Conservation (phyloP, 1,140 invertebrate species). For the Goniozus legneri region DNA sequence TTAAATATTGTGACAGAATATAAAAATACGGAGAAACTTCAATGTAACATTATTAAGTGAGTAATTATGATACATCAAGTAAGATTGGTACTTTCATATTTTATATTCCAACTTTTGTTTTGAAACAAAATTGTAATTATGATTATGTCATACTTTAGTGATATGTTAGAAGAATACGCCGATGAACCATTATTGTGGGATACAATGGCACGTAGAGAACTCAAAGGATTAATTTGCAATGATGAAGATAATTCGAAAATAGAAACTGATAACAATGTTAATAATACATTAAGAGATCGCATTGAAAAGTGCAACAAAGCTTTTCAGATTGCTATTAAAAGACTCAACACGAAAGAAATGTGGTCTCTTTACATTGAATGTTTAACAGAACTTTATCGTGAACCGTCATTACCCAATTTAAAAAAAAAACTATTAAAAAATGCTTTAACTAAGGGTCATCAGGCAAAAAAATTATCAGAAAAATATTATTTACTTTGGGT, state of each 20-base stretch:
- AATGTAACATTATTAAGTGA: conserved; percentile 54
- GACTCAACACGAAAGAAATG: conserved; percentile 56
- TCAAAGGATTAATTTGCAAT: conserved; percentile 45
- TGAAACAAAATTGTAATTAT: background rate
- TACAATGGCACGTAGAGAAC: conserved; percentile 54
- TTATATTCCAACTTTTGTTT: conserved; percentile 1
- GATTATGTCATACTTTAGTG: conserved; percentile 36
- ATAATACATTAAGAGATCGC: conserved; percentile 36
- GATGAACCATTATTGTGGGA: conserved; percentile 56
- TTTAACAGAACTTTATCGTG: conserved; percentile 51
- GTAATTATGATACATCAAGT: conserved; percentile 6
- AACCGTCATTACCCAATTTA: conserved; percentile 44
- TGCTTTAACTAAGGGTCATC: conserved; percentile 49
- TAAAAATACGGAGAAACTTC: conserved; percentile 49
- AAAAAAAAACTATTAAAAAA: conserved; percentile 52
- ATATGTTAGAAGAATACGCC: conserved; percentile 46
- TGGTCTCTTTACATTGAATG: conserved; percentile 56
- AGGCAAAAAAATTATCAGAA: conserved; percentile 49
- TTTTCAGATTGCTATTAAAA: conserved; percentile 54
- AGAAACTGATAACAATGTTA: conserved; percentile 22
- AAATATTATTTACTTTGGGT: conserved; percentile 57
- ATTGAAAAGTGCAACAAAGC: conserved; percentile 47
- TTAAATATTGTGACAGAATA: conserved; percentile 55
- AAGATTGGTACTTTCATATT: no score
- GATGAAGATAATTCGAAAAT: conserved; percentile 22